Evolutionary conservation across 2,888 invertebrate species (phyloP).

Genomic region (Eueremaeus valkanovi): DNA sequence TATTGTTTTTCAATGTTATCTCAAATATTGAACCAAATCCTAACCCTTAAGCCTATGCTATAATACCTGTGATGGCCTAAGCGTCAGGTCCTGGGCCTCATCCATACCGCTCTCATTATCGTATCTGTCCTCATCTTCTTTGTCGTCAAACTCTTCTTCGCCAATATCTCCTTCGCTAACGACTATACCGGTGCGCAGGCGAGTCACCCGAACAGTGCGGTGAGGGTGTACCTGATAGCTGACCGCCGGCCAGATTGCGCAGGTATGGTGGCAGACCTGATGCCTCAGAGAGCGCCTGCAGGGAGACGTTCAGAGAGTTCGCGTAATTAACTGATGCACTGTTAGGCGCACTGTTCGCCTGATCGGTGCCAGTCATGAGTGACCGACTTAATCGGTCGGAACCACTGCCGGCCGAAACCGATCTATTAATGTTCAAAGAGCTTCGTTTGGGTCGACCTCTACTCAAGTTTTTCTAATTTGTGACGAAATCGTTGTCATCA

Average conservation of each 20-base stretch:
- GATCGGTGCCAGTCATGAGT: background rate
- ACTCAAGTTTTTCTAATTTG: slow-evolving; percentile 87
- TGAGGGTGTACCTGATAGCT: background rate
- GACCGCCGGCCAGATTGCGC: slow-evolving; percentile 32
- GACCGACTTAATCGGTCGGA: background rate
- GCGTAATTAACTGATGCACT: background rate
- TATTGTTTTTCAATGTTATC: too few relatives aligned
- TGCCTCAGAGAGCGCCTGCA: slow-evolving; percentile 34
- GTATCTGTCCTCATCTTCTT: background rate
- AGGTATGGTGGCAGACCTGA: slow-evolving; percentile 34
- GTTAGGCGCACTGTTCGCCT: slow-evolving; percentile 1
- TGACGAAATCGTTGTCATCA: slow-evolving; percentile 92
- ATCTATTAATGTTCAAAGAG: background rate
- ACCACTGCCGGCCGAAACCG: background rate
- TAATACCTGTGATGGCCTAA: slow-evolving; percentile 9
- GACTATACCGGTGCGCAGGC: background rate
- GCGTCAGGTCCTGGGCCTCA: background rate
- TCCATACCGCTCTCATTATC: background rate
- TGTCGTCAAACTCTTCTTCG: background rate
- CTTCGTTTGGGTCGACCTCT: slow-evolving; percentile 71
- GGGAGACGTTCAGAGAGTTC: background rate
- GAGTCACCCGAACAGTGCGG: background rate
- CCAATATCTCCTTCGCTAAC: background rate
- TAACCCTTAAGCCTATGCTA: too few relatives aligned
- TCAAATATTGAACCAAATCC: too few relatives aligned